Evolutionary conservation across 2,888 invertebrate genomes (phyloP), one percentile per base, ranked within the genome.

Genomic region (Trypoxylon attenuatum): DNA sequence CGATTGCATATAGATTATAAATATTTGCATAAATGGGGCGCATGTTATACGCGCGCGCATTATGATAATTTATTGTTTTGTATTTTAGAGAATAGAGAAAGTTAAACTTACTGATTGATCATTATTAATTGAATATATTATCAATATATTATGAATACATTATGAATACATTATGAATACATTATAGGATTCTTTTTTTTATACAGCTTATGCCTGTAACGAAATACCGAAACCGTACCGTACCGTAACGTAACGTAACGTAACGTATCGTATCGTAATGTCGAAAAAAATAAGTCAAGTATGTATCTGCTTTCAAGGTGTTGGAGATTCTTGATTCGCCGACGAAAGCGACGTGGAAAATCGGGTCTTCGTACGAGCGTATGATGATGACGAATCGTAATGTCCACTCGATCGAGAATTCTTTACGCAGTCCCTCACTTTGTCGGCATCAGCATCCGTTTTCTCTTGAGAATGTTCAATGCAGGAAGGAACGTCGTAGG

Each of bases 61-160:
- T 72, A 71, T 75, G 67, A 70, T 82, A 79, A 82, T 82, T 82
- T 82, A 83, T 84, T 79, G 71, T 83, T 82, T 82, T 80, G 74
- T 82, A 77, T 75, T 72, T 74, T 78, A 75, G 70, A 60, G 33
- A 56, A 70, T 70, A 72, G 67, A 64, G 68, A 73, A 47, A 65
- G 59, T 66, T 54, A 56, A 77, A 76, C 70, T 77, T 81, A 73
- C 65, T 68, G 67, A 79, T 73, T 69, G n/a, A n/a, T n/a, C 71
- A 68, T 69, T 76, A 77, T 66, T 65, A 59, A 75, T 73, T 68
- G 66, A 49, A 67, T 64, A 58, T 43, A 59, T 71, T 57, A 54
- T 41, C 47, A 38, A 45, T 27, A 45, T 23, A 47, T 13, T 47
- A 33, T 43, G 33, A 23, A 61, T 39, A 55, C 18, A 54, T n/a